Evolutionary conservation across 2,888 invertebrate species (phyloP).

Genomic region (Eristalinus sepulchralis): DNA sequence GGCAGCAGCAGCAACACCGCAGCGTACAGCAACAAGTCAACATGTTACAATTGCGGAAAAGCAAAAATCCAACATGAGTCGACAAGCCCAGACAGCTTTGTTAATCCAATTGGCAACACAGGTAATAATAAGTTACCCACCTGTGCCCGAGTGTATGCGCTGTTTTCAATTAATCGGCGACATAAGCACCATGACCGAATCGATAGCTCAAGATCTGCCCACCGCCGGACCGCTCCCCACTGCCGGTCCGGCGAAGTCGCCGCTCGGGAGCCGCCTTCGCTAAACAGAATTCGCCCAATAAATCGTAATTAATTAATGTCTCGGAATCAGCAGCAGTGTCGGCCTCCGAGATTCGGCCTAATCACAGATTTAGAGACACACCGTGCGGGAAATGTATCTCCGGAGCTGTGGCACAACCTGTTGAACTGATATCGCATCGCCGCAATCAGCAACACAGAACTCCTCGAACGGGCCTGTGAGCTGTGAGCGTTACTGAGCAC

Average conservation of each 20-base stretch:
- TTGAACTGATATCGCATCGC: conserved; percentile 63
- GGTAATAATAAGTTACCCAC: conserved; percentile 71
- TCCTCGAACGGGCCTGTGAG: background rate
- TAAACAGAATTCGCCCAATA: conserved; percentile 78
- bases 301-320: conserved; percentile 80
- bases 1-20: conserved; percentile 27
- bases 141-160: conserved; percentile 49
- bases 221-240: background rate
- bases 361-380: conserved; percentile 53
- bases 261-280: conserved; percentile 19
- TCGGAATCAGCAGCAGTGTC: conserved; percentile 67
- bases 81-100: conserved; percentile 71
- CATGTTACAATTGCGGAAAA: conserved; percentile 70
- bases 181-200: conserved; percentile 69
- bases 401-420: conserved; percentile 48
- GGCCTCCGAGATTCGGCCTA: conserved; percentile 64
- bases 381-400: conserved; percentile 5
- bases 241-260: background rate
- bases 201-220: conserved; percentile 56
- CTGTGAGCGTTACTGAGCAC: conserved; percentile 27
- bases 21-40: conserved; percentile 50
- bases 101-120: conserved; percentile 71
- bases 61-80: conserved; percentile 61
- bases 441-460: conserved; percentile 63
- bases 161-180: conserved; percentile 71